These are phyloP conservation scores for Hydrozoanthus gracilis DNA, from an alignment of 92 coral and sea anemone genomes.

Conservation along the genomic window DNA sequence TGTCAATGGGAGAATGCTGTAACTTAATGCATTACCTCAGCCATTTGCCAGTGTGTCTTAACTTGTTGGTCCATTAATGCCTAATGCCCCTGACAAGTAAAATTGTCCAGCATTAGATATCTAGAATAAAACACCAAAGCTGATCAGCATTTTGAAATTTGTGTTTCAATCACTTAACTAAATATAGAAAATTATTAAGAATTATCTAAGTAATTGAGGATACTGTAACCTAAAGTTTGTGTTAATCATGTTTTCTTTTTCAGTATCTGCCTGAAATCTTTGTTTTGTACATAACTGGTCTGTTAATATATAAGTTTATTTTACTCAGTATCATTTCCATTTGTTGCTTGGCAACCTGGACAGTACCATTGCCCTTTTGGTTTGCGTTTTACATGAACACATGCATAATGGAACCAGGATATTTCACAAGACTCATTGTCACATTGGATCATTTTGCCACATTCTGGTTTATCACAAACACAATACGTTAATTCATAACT, in stretches of 20 bases:
- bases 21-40: conserved; percentile 17
- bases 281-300: conserved; percentile 4
- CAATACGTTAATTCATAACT: conserved; percentile 4
- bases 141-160: conserved; percentile 9
- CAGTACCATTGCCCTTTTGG: conserved; percentile 22
- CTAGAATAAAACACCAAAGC: conserved; percentile 2
- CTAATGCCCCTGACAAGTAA: conserved; percentile 17
- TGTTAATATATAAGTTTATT: conserved; percentile 16
- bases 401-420: conserved; percentile 22
- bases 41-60: conserved; percentile 8
- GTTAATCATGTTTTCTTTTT: conserved; percentile 7
- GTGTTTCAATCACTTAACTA: conserved; percentile 22
- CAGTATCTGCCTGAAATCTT: conserved; percentile 12
- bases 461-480: conserved; percentile 27
- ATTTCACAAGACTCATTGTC: conserved; percentile 21
- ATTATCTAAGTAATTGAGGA: conserved; percentile 1
- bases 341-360: conserved; percentile 27
- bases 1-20: conserved; percentile 25
- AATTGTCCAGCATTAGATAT: conserved; percentile 3
- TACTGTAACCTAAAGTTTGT: conserved; percentile 17
- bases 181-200: conserved; percentile 15
- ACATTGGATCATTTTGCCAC: conserved; percentile 14
- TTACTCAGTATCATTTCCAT: conserved; percentile 12
- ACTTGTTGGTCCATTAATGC: conserved; percentile 14
- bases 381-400: conserved; percentile 21